Percentiles rank a stretch among this genome's conserved stretches.
These are phyloP conservation scores for Nylanderia fulva DNA, from an alignment of 1,140 invertebrate genomes.

Conservation along the genomic window DNA sequence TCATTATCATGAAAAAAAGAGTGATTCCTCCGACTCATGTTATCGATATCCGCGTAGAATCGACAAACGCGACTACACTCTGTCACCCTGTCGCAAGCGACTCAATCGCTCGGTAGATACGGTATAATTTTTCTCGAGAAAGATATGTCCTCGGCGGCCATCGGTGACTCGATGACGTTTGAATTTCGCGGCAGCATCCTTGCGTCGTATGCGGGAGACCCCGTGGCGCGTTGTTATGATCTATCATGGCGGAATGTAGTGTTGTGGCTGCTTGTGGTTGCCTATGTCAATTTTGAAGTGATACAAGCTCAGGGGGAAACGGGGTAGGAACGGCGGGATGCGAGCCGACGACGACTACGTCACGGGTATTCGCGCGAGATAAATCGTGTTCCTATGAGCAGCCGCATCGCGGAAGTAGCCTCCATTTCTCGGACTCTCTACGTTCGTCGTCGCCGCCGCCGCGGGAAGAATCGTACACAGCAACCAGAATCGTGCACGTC, in stretches of 20 bases:
- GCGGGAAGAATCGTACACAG: constrained; percentile 56
- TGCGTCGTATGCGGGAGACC: constrained; percentile 77
- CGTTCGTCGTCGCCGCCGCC: constrained; percentile 44
- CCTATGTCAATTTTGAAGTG: constrained; percentile 84
- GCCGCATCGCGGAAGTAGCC: constrained; percentile 28
- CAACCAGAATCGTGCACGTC: constrained; percentile 41
- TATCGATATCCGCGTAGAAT: too few relatives aligned
- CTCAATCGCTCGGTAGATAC: too few relatives aligned
- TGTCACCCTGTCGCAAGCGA: too few relatives aligned
- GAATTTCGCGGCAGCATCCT: constrained; percentile 77
- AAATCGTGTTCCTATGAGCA: constrained; percentile 43
- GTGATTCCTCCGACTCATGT: too few relatives aligned
- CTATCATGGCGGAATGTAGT: constrained; percentile 86
- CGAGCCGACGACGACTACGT: constrained; percentile 45
- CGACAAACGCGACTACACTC: too few relatives aligned
- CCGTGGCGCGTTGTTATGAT: constrained; percentile 86
- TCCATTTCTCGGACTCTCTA: constrained; percentile 3
- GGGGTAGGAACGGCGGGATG: constrained; percentile 71
- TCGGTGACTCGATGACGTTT: too few relatives aligned
- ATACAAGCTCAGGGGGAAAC: constrained; percentile 71
- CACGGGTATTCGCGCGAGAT: constrained; percentile 53
- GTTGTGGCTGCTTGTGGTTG: constrained; percentile 83
- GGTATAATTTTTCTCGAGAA: too few relatives aligned
- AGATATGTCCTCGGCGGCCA: too few relatives aligned
- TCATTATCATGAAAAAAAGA: too few relatives aligned